These are phyloP conservation scores for Mimachlamys varia DNA, from an alignment of 2,888 invertebrate genomes.

Conservation along the genomic window DNA sequence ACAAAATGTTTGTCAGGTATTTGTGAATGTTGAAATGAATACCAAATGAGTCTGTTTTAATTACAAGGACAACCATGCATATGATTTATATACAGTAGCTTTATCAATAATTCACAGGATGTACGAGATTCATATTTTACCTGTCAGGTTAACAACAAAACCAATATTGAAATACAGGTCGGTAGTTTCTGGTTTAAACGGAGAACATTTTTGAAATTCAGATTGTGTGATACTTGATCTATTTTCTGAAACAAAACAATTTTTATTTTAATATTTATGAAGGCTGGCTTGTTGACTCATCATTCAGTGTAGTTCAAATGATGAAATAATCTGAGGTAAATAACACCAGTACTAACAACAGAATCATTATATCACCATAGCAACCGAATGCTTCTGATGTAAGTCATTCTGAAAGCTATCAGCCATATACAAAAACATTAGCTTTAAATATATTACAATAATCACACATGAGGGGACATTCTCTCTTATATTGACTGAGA, in stretches of 20 bases:
- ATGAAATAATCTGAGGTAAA: neutral
- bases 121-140: neutral
- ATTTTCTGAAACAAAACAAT: neutral
- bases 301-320: neutral
- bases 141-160: neutral
- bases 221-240: neutral
- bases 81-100: neutral
- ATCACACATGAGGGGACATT: too few species aligned
- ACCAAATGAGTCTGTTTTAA: neutral
- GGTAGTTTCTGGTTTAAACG: neutral
- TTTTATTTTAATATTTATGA: neutral
- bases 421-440: too few species aligned
- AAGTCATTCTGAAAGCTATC: neutral
- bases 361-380: neutral
- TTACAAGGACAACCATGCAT: neutral
- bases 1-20: neutral
- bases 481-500: too few species aligned
- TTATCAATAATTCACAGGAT: neutral
- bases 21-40: neutral
- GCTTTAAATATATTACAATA: too few species aligned
- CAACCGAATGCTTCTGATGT: neutral
- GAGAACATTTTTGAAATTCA: neutral
- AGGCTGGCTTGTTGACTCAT: neutral
- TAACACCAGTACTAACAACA: neutral
- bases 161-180: neutral